Evolutionary conservation across 2,888 invertebrate species (phyloP).

Genomic region (Nephrotoma appendiculata): DNA sequence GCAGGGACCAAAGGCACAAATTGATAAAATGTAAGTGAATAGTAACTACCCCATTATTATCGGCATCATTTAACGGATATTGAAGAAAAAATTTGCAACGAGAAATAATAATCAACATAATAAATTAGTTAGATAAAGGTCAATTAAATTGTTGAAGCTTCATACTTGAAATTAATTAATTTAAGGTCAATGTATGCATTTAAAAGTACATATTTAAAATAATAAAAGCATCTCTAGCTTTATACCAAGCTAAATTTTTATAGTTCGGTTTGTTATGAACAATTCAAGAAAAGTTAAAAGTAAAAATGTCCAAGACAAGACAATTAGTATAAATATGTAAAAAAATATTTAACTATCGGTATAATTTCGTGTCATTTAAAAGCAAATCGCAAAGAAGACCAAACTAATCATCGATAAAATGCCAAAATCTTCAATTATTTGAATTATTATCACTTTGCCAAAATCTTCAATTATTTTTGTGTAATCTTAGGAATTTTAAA

Average conservation of each 20-base stretch:
- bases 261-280: no score
- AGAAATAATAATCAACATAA: not conserved
- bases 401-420: not conserved
- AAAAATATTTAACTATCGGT: not conserved
- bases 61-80: not conserved
- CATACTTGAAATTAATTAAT: not conserved
- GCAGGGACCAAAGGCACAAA: slow-evolving; percentile 61
- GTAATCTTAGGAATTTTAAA: not conserved
- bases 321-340: not conserved
- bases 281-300: not conserved
- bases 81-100: not conserved
- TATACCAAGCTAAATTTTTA: no score
- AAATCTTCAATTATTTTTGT: not conserved
- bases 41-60: no score
- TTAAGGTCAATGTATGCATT: not conserved
- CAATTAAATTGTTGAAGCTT: not conserved
- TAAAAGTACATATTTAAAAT: not conserved
- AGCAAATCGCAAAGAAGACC: not conserved
- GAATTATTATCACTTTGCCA: not conserved
- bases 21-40: slow-evolving; percentile 68
- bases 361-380: not conserved
- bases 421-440: not conserved
- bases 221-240: no score
- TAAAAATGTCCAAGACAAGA: not conserved
- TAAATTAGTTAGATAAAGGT: not conserved